A percentile compares a stretch with the other conserved stretches of the same genome.
phyloP scores from a whole-genome alignment of 2,113 vertebrate species.

The Podiceps cristatus region DNA sequence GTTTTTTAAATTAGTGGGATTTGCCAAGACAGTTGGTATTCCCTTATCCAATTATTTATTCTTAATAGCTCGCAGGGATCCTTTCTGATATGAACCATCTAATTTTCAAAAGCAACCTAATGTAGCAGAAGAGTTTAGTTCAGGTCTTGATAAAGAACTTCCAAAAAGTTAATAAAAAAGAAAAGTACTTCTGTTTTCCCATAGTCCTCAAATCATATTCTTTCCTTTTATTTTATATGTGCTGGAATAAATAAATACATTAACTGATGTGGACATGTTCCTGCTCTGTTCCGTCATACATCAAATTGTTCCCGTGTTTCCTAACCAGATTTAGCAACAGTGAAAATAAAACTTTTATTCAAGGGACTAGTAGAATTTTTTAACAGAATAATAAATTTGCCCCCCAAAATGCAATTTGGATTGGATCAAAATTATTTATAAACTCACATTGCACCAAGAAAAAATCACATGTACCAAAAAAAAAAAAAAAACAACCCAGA shows the following conservation, averaged over 20 bases:
- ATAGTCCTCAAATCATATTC: neutral
- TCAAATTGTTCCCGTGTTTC: neutral
- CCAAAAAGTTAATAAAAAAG: neutral
- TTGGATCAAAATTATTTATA: neutral
- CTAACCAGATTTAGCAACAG: neutral
- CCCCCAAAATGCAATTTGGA: neutral
- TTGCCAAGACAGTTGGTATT: constrained; percentile 34
- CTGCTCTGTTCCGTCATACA: neutral
- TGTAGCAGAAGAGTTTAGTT: constrained; percentile 23
- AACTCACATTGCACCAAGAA: fast-evolving
- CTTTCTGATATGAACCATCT: constrained; percentile 16
- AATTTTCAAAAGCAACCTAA: constrained; percentile 46
- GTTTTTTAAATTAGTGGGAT: constrained; percentile 47
- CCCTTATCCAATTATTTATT: constrained; percentile 59
- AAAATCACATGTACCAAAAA: neutral
- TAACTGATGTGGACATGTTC: neutral
- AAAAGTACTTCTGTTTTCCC: neutral
- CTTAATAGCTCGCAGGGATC: constrained; percentile 44
- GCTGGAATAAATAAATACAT: neutral
- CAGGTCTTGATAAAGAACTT: constrained; percentile 34
- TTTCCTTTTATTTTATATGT: neutral
- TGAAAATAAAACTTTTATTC: neutral
- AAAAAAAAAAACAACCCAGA: neutral
- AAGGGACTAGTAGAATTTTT: neutral
- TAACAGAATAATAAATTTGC: neutral